Conservation (phyloP, 2,888 invertebrate species). For the Heliconius aoede region DNA sequence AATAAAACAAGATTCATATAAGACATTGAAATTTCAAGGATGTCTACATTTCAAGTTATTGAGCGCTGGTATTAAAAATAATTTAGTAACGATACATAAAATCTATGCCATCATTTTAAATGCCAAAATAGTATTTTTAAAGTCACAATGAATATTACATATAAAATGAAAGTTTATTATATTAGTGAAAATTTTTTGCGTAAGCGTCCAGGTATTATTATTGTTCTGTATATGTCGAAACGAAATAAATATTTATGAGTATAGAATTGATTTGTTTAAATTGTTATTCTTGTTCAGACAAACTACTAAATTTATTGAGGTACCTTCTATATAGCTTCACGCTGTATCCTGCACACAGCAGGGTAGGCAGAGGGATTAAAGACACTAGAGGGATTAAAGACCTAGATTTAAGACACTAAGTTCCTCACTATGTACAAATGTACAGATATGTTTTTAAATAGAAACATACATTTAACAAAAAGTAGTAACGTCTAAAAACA, state of each 20-base stretch:
- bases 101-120: neutral
- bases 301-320: neutral
- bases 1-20: neutral
- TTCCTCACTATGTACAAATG: too few species aligned
- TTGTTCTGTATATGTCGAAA: too few species aligned
- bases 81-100: neutral
- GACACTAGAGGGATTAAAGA: too few species aligned
- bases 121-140: neutral
- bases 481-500: neutral
- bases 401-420: too few species aligned
- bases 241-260: too few species aligned
- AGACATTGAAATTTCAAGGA: constrained; percentile 13
- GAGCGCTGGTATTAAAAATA: neutral
- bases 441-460: too few species aligned
- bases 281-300: neutral
- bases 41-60: constrained; percentile 12
- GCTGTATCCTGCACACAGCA: too few species aligned
- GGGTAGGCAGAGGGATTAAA: too few species aligned
- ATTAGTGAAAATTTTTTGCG: too few species aligned
- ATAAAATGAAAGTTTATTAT: too few species aligned
- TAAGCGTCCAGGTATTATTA: too few species aligned
- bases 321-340: too few species aligned
- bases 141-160: neutral
- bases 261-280: neutral
- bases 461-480: neutral